Base-by-base conservation (phyloP, 2,888 invertebrate species). In the Neoaliturus tenellus region DNA sequence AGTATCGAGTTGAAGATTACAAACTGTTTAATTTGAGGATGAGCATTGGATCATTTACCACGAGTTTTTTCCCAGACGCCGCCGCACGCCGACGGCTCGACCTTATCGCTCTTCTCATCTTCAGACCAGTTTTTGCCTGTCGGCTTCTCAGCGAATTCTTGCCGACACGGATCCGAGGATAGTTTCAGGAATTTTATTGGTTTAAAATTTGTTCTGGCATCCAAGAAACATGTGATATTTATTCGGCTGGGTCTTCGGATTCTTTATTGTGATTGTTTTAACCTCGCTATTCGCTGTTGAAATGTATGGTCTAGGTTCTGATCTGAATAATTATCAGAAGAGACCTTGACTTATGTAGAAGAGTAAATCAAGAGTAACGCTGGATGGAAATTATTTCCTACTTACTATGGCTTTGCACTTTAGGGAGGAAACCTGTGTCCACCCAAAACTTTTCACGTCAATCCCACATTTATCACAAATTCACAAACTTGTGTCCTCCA, bases 1-100 rank as follows among this genome's bases (percentile, higher is more conserved):
- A 23, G 48, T 28, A 28, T 8, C 3, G 25, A 48, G 28, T 78
- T 35, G 55, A 55, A 14, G 51, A 78, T 78, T 78, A 55, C 55
- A 78, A 78, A 55, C 55, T 4, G 28, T 28, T 78, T 55, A 33
- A 55, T 75, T 48, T 75, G 78, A 78, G 28, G 78, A 78, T 78
- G 78, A 31, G 78, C 55, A 48, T 31, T 6, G 23, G 35, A 48
- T 55, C 55, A 51, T 75, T 75, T 75, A 75, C 23, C 33, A 75
- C 25, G 28, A 2, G 23, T 78, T 78, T 78, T 78, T 20, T 71
- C 31, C 17, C 25, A 75, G 73, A 20, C 41, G 28, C 31, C 51
- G 78, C 44, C 78, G 75, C 48, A 41, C 75, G 44, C 35, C 71
- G 39, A 1, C 25, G 48, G 23, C 39, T 25, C 17, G 28, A 8